These are phyloP conservation scores for Vanessa tameamea DNA, from an alignment of 1,140 invertebrate species.

Conservation along the genomic window DNA sequence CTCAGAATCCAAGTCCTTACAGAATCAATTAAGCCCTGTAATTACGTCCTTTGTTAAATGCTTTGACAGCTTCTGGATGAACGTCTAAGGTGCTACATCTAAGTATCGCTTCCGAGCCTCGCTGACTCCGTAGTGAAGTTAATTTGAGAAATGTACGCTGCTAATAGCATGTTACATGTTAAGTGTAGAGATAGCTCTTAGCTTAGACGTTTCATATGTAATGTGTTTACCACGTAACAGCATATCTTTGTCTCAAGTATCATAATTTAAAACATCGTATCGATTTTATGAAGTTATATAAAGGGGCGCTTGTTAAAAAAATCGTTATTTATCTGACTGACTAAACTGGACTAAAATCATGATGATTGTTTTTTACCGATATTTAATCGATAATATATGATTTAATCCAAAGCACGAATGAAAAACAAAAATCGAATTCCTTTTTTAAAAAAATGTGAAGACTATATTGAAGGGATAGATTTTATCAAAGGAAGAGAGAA, in stretches of 20 bases:
- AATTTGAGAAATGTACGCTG: slow-evolving; percentile 22
- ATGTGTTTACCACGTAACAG: background rate
- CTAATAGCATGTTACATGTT: slow-evolving; percentile 3
- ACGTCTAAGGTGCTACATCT: slow-evolving; percentile 6
- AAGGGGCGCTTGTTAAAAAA: too few species aligned
- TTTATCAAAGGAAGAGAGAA: too few species aligned
- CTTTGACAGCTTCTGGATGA: slow-evolving; percentile 19
- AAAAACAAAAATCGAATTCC: too few species aligned
- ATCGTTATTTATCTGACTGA: too few species aligned
- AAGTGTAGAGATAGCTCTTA: background rate
- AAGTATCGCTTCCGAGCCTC: slow-evolving; percentile 15
- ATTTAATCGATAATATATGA: too few species aligned
- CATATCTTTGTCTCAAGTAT: background rate
- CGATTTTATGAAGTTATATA: too few species aligned
- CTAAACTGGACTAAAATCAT: too few species aligned
- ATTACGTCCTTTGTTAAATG: slow-evolving; percentile 25
- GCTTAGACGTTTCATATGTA: background rate
- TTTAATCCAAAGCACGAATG: too few species aligned
- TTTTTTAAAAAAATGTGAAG: too few species aligned
- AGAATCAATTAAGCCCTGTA: slow-evolving; percentile 31
- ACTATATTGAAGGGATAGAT: too few species aligned
- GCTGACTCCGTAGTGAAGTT: slow-evolving; percentile 21
- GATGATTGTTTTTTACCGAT: too few species aligned
- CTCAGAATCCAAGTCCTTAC: slow-evolving; percentile 15
- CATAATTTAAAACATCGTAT: too few species aligned